Conservation (phyloP, 2,888 invertebrate species). For the Acleris literana region DNA sequence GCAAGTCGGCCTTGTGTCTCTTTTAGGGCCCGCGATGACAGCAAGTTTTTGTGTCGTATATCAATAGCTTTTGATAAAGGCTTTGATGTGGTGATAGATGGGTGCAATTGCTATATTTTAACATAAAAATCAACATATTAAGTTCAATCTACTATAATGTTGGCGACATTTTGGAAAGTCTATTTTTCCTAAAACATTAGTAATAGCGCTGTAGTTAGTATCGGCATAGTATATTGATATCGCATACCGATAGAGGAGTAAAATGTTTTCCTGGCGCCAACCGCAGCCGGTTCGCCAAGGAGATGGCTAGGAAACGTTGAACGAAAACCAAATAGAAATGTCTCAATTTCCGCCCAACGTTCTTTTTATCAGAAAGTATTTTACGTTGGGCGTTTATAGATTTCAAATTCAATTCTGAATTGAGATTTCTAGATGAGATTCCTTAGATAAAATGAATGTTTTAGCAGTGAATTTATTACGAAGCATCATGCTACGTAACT, state of each 20-base stretch:
- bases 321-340: conserved; percentile 78
- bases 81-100: no score
- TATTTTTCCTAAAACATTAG: no score
- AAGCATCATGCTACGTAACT: background rate
- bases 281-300: conserved; percentile 63
- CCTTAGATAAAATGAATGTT: background rate
- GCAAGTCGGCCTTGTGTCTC: background rate
- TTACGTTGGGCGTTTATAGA: conserved; percentile 26
- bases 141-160: no score
- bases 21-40: conserved; percentile 1
- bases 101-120: no score
- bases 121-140: no score
- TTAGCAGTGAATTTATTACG: background rate
- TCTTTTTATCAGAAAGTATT: conserved; percentile 45
- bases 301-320: conserved; percentile 70
- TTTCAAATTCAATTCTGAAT: conserved; percentile 28
- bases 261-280: conserved; percentile 35
- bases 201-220: conserved; percentile 2
- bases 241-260: conserved; percentile 24
- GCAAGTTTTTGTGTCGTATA: background rate
- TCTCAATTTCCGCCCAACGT: conserved; percentile 75
- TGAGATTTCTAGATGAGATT: background rate
- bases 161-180: no score
- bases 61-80: background rate
- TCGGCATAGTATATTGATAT: conserved; percentile 7